These are phyloP conservation scores for Ceratosolen solmsi DNA, from an alignment of 1,140 invertebrate genomes.

Conservation along the genomic window DNA sequence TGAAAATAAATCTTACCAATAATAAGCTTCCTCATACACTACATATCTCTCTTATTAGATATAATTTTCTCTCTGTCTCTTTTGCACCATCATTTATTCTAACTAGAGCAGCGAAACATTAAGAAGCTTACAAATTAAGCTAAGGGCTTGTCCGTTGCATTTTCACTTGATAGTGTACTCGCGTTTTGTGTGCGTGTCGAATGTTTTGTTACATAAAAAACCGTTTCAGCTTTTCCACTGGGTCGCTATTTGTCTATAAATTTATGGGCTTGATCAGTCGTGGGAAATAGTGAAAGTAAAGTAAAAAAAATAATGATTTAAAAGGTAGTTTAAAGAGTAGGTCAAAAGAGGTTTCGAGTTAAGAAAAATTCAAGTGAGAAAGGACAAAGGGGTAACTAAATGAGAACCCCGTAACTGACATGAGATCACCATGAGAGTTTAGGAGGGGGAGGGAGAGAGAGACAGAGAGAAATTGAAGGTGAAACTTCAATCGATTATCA, in stretches of 20 bases:
- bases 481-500: constrained; percentile 54
- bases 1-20: too few relatives aligned
- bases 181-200: too few relatives aligned
- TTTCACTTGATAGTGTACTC: too few relatives aligned
- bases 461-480: constrained; percentile 48
- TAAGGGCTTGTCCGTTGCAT: too few relatives aligned
- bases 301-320: constrained; percentile 31
- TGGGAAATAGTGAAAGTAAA: neutral
- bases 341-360: neutral
- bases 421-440: neutral
- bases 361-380: neutral
- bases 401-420: constrained; percentile 28
- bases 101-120: too few relatives aligned
- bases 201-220: too few relatives aligned
- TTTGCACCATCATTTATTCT: too few relatives aligned
- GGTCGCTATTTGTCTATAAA: neutral
- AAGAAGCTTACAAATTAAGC: too few relatives aligned
- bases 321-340: neutral
- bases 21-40: too few relatives aligned
- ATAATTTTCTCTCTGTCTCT: too few relatives aligned
- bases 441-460: constrained; percentile 1
- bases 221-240: neutral
- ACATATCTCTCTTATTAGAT: too few relatives aligned
- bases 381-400: constrained; percentile 25
- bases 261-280: neutral